A percentile compares a stretch with the other conserved stretches of the same genome.
phyloP scores from a whole-genome alignment of 2,888 invertebrate species.

The Tenthredo distinguenda region DNA sequence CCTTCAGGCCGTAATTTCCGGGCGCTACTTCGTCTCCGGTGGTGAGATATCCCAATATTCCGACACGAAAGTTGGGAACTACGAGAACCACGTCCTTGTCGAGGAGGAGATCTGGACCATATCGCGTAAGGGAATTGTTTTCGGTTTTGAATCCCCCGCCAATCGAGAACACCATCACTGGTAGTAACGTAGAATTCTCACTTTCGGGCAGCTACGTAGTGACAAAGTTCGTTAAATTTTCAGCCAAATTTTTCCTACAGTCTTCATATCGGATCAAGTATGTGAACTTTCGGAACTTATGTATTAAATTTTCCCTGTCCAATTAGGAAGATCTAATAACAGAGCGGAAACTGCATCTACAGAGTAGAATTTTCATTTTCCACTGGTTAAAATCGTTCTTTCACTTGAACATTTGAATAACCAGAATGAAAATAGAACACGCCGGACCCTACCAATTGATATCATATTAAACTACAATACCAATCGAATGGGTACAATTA shows the following conservation, averaged over 20 bases:
- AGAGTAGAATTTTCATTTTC: neutral
- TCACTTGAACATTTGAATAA: neutral
- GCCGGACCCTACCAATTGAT: too few species aligned
- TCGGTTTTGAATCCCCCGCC: conserved; percentile 4
- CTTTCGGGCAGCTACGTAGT: conserved; percentile 3
- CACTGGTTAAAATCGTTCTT: neutral
- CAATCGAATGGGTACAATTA: neutral
- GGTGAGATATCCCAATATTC: neutral
- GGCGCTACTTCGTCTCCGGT: conserved; percentile 31
- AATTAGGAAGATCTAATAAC: neutral
- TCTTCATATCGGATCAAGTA: neutral
- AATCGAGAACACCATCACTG: neutral
- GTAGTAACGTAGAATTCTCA: conserved; percentile 22
- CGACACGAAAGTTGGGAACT: neutral
- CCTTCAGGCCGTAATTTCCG: conserved; percentile 12
- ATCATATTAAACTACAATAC: neutral
- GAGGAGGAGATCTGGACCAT: conserved; percentile 8
- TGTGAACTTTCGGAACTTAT: neutral
- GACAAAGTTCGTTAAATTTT: neutral
- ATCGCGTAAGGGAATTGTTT: neutral
- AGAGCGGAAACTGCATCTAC: neutral
- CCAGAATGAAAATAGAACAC: neutral
- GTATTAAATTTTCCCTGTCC: neutral
- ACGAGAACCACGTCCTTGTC: conserved; percentile 27
- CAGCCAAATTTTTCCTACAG: neutral